Evolutionary conservation across 92 coral and sea anemone genomes (phyloP).

Genomic region (Phymanthus crucifer): DNA sequence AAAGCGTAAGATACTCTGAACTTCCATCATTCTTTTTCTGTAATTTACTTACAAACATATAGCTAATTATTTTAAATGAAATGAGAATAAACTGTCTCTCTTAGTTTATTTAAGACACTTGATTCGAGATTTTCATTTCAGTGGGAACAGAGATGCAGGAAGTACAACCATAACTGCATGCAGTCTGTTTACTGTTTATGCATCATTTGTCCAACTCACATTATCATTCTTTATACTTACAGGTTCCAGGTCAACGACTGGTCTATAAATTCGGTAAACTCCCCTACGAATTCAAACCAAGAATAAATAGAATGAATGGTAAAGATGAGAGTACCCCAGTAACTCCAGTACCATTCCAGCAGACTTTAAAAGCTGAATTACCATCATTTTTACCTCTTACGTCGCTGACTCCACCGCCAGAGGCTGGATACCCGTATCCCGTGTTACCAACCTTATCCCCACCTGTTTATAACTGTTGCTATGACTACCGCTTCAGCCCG

Average conservation of each 20-base stretch:
- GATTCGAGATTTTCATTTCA: too few species aligned
- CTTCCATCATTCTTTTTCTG: too few species aligned
- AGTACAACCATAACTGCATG: too few species aligned
- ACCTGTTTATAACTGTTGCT: conserved; percentile 36
- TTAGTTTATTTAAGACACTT: too few species aligned
- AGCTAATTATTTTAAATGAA: too few species aligned
- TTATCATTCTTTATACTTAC: not conserved
- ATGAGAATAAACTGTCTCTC: too few species aligned
- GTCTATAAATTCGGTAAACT: conserved; percentile 81
- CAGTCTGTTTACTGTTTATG: too few species aligned
- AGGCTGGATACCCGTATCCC: conserved; percentile 26
- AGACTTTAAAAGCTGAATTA: conserved; percentile 20
- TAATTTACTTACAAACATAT: too few species aligned
- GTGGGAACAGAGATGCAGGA: too few species aligned
- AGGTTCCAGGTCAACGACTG: conserved; percentile 83
- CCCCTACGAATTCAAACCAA: conserved; percentile 78
- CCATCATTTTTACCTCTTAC: conserved; percentile 40
- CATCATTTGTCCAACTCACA: not conserved
- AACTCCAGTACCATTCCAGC: not conserved
- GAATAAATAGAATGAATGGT: conserved; percentile 6
- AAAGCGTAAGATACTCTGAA: too few species aligned
- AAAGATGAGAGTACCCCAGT: not conserved
- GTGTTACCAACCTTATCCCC: not conserved
- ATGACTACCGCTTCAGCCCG: conserved; percentile 20
- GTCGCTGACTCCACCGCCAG: conserved; percentile 47